Evolutionary conservation across 2,113 vertebrate species (phyloP).

Genomic region (Microtus oregoni): DNA sequence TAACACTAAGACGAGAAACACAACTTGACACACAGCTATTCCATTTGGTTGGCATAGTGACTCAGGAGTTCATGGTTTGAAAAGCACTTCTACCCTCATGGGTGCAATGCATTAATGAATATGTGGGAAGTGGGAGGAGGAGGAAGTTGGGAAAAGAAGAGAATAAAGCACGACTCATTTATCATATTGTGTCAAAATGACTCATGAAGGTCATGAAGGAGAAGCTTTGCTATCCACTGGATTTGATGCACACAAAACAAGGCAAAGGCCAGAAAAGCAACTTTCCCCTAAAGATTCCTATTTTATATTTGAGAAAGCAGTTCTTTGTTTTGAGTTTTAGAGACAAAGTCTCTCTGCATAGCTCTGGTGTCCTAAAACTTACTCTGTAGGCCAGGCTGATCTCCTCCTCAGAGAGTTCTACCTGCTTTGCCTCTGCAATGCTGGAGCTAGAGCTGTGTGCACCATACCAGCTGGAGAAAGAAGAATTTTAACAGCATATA

Average conservation of each 20-base stretch:
- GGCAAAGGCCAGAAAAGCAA: conserved; percentile 3
- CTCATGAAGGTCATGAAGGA: conserved; percentile 69
- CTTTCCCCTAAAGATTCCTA: not conserved
- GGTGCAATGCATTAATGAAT: conserved; percentile 65
- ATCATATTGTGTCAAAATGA: conserved; percentile 74
- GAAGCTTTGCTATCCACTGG: conserved; percentile 47
- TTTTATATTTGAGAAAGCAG: not conserved
- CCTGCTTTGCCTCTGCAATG: not conserved
- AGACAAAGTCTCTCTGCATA: not conserved
- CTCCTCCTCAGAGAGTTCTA: not conserved
- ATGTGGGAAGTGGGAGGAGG: conserved; percentile 61
- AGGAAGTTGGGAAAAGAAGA: conserved; percentile 27
- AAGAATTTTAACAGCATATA: not conserved
- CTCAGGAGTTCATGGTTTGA: conserved; percentile 68
- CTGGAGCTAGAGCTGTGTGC: not conserved
- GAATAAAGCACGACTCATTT: conserved; percentile 61
- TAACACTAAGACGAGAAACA: conserved; percentile 46
- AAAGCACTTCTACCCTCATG: conserved; percentile 62
- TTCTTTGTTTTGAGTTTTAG: not conserved
- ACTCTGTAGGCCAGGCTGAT: not conserved
- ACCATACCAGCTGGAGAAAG: not conserved
- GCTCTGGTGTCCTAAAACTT: not conserved
- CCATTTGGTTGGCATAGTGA: conserved; percentile 72
- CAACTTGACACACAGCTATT: conserved; percentile 43
- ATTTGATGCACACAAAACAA: conserved; percentile 2